A percentile compares a stretch with the other conserved stretches of the same genome.
phyloP scores from a whole-genome alignment of 2,888 invertebrate species.

The Platynereis dumerilii region DNA sequence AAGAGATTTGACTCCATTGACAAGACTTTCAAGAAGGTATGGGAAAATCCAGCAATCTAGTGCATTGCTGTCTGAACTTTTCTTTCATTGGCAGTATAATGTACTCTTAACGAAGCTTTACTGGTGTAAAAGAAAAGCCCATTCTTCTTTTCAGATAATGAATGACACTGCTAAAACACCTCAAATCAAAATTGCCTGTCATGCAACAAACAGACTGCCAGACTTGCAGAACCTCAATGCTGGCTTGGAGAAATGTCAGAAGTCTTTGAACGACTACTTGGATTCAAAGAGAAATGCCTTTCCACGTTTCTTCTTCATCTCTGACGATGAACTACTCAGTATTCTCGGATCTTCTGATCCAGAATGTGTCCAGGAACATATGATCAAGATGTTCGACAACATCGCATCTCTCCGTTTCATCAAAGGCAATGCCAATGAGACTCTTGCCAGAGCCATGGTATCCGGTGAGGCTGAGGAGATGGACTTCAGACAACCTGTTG shows the following conservation, averaged over 20 bases:
- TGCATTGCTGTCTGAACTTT: background rate
- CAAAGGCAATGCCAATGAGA: conserved; percentile 72
- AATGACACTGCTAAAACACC: conserved; percentile 80
- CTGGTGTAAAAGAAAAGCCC: too few species aligned
- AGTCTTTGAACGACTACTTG: conserved; percentile 87
- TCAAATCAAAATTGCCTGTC: conserved; percentile 81
- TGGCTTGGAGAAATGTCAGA: conserved; percentile 87
- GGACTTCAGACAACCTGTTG: conserved; percentile 77
- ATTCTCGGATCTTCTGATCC: conserved; percentile 87
- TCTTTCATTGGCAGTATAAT: background rate
- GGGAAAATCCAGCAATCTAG: background rate
- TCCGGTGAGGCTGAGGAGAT: conserved; percentile 87
- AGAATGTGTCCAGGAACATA: conserved; percentile 86
- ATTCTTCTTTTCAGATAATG: conserved; percentile 76
- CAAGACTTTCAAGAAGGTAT: conserved; percentile 76
- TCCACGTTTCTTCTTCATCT: conserved; percentile 91
- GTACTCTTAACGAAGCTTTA: background rate
- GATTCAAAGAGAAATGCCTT: conserved; percentile 87
- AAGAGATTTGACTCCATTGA: conserved; percentile 90
- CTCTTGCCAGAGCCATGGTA: conserved; percentile 81
- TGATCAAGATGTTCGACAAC: conserved; percentile 96
- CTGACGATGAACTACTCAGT: conserved; percentile 88
- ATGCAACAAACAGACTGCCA: conserved; percentile 74
- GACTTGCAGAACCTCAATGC: conserved; percentile 77
- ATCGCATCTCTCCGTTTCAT: conserved; percentile 77